A percentile compares a stretch with the other conserved stretches of the same genome.
These are phyloP conservation scores for Gastracanthus pulcherrimus DNA, from an alignment of 2,888 invertebrate species.

Conservation along the genomic window DNA sequence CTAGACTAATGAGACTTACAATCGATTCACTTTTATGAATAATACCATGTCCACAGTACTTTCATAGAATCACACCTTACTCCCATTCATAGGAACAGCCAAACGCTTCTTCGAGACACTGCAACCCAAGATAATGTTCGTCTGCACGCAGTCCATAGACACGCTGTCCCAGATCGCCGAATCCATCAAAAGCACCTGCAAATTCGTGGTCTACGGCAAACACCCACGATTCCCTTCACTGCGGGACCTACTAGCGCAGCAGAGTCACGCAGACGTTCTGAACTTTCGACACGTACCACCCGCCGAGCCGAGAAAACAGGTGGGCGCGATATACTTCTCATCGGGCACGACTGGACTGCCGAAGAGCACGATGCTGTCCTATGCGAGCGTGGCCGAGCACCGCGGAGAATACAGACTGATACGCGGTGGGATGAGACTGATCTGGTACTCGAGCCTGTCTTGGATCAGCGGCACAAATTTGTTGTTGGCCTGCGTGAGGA, in stretches of 20 bases:
- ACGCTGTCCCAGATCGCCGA: slow-evolving; percentile 50
- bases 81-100: too few species aligned
- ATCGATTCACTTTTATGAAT: too few species aligned
- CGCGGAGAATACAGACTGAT: not conserved
- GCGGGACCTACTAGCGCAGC: slow-evolving; percentile 58
- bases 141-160: slow-evolving; percentile 47
- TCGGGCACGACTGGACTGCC: slow-evolving; percentile 71
- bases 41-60: too few species aligned
- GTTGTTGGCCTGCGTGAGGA: not conserved
- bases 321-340: slow-evolving; percentile 65
- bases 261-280: slow-evolving; percentile 56
- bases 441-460: slow-evolving; percentile 21
- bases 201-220: slow-evolving; percentile 63
- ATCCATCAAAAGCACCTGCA: slow-evolving; percentile 52
- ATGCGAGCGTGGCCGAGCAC: not conserved
- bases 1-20: too few species aligned
- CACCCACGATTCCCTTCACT: slow-evolving; percentile 58
- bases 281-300: slow-evolving; percentile 63
- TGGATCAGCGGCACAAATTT: slow-evolving; percentile 21
- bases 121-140: slow-evolving; percentile 67
- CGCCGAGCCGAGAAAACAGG: slow-evolving; percentile 55
- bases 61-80: too few species aligned
- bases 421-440: not conserved
- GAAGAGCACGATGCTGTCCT: slow-evolving; percentile 64
- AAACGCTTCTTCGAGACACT: slow-evolving; percentile 44